A percentile compares a stretch with the other conserved stretches of the same genome.
Evolutionary conservation across 2,113 vertebrate species (phyloP).

Genomic region (Pachycephala philippinensis): DNA sequence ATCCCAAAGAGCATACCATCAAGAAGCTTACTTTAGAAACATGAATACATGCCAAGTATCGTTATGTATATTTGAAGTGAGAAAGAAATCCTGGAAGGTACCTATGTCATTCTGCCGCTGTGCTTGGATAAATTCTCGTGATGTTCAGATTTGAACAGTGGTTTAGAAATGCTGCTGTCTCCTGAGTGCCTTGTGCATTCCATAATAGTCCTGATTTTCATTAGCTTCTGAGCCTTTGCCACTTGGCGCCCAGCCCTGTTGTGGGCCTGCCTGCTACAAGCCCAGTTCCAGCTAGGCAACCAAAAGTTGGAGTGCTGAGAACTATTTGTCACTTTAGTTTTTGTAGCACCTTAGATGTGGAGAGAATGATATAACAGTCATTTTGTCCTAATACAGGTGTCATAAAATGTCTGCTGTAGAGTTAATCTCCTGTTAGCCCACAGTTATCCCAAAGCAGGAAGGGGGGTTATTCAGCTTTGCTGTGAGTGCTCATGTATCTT

Average conservation of each 20-base stretch:
- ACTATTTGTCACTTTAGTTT: neutral
- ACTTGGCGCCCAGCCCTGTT: neutral
- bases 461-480: neutral
- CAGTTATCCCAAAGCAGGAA: neutral
- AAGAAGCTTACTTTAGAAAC: slow-evolving; percentile 28
- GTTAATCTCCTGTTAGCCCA: neutral
- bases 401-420: neutral
- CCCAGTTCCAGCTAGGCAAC: neutral
- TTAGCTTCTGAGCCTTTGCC: neutral
- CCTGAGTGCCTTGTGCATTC: neutral
- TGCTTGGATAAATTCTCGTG: neutral
- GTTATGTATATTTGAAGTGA: neutral
- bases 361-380: neutral
- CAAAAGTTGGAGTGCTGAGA: neutral
- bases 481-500: neutral
- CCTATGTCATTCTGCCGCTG: neutral
- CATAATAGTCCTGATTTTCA: neutral
- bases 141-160: neutral
- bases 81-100: slow-evolving; percentile 9
- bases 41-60: neutral
- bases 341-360: neutral
- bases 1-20: neutral
- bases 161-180: neutral
- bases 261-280: neutral
- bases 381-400: neutral